Evolutionary conservation across 2,888 invertebrate genomes (phyloP).

Genomic region (Orchestes rusci): DNA sequence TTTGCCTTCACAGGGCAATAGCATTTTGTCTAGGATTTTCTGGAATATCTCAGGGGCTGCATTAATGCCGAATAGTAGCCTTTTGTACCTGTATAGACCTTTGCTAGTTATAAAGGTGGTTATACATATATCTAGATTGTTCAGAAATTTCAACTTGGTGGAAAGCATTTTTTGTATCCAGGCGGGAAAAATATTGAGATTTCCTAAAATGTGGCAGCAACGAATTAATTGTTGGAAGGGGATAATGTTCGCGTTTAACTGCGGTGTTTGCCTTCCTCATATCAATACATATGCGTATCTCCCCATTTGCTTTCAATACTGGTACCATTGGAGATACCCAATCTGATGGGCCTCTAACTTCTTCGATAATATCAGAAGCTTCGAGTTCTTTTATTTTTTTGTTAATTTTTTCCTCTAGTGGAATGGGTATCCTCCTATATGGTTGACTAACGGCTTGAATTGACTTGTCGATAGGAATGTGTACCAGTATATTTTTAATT

Average conservation of each 20-base stretch:
- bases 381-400: slow-evolving; percentile 26
- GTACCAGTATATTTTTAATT: slow-evolving; percentile 10
- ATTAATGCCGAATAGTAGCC: slow-evolving; percentile 32
- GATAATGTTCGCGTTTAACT: slow-evolving; percentile 24
- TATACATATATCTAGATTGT: slow-evolving; percentile 19
- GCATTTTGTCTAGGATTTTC: slow-evolving; percentile 26
- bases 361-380: slow-evolving; percentile 27
- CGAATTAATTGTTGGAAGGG: slow-evolving; percentile 12
- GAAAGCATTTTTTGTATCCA: slow-evolving; percentile 20
- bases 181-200: slow-evolving; percentile 15
- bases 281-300: slow-evolving; percentile 17
- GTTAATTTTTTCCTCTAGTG: slow-evolving; percentile 27
- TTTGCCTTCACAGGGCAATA: slow-evolving; percentile 31
- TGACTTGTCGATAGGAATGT: slow-evolving; percentile 14
- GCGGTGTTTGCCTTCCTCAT: slow-evolving; percentile 27
- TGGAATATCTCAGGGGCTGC: slow-evolving; percentile 36
- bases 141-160: slow-evolving; percentile 22
- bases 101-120: slow-evolving; percentile 23
- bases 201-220: slow-evolving; percentile 13
- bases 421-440: slow-evolving; percentile 32
- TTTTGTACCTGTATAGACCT: slow-evolving; percentile 27
- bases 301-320: slow-evolving; percentile 14
- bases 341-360: slow-evolving; percentile 28
- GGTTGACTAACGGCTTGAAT: slow-evolving; percentile 33
- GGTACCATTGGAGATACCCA: slow-evolving; percentile 12